Percentiles rank a stretch among this genome's conserved stretches.
These are phyloP conservation scores for Scartelaos histophorus DNA, from an alignment of 2,113 vertebrate genomes.

Conservation along the genomic window DNA sequence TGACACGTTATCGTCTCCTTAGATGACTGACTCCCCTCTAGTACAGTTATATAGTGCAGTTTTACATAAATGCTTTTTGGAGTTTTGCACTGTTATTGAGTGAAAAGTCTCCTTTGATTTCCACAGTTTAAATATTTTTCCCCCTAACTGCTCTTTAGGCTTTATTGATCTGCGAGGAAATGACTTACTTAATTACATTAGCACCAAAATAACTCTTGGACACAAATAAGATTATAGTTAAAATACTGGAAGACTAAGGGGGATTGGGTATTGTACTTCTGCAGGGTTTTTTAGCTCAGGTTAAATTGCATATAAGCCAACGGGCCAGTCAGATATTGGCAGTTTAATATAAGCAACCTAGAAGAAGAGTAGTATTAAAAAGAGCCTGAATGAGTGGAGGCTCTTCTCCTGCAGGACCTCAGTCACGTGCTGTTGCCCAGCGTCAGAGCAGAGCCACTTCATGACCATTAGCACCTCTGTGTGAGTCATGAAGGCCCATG, in stretches of 20 bases:
- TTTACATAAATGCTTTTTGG: no score
- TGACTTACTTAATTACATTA: conserved; percentile 4
- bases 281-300: conserved; percentile 26
- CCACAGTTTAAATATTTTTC: background rate
- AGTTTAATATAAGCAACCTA: conserved; percentile 17
- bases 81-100: background rate
- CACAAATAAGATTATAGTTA: background rate
- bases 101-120: background rate
- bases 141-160: background rate
- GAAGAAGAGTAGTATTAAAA: background rate
- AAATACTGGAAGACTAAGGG: background rate
- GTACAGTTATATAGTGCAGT: no score
- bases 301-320: conserved; percentile 39
- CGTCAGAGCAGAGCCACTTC: conserved; percentile 22
- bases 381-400: conserved; percentile 5
- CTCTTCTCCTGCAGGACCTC: conserved; percentile 11
- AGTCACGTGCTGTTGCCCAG: background rate
- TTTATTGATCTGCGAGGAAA: background rate
- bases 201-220: conserved; percentile 11
- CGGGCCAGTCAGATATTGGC: conserved; percentile 22
- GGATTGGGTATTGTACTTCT: conserved; percentile 18
- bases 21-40: no score
- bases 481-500: conserved; percentile 35
- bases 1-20: no score
- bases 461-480: conserved; percentile 37